These are phyloP conservation scores for Diaphora mendica DNA, from an alignment of 2,888 invertebrate species.

Conservation along the genomic window DNA sequence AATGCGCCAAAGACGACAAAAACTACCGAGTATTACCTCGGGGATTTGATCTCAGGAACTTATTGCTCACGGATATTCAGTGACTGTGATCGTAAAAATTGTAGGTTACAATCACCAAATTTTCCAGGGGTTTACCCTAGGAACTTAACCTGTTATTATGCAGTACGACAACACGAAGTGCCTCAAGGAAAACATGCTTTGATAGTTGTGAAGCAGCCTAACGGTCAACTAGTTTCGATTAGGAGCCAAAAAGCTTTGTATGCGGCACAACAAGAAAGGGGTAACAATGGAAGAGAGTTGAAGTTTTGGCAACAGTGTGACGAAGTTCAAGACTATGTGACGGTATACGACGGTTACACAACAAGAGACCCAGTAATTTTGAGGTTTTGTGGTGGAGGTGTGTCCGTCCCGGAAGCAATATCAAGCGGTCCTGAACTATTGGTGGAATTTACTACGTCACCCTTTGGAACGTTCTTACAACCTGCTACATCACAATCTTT, in stretches of 20 bases:
- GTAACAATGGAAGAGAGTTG: slow-evolving; percentile 85
- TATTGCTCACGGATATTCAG: slow-evolving; percentile 97
- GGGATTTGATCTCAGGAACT: slow-evolving; percentile 95
- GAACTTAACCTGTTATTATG: slow-evolving; percentile 97
- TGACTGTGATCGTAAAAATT: slow-evolving; percentile 95
- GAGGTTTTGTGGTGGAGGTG: slow-evolving; percentile 96
- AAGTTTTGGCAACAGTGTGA: slow-evolving; percentile 95
- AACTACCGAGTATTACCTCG: slow-evolving; percentile 90
- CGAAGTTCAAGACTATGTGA: slow-evolving; percentile 95
- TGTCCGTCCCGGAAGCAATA: slow-evolving; percentile 93
- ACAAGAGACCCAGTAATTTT: slow-evolving; percentile 94
- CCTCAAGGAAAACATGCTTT: slow-evolving; percentile 95
- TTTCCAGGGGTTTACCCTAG: slow-evolving; percentile 97
- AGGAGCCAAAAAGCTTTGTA: slow-evolving; percentile 91
- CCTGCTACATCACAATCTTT: slow-evolving; percentile 92
- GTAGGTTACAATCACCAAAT: slow-evolving; percentile 96
- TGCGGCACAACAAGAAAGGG: slow-evolving; percentile 85
- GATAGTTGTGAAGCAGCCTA: slow-evolving; percentile 93
- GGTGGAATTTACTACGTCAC: slow-evolving; percentile 95
- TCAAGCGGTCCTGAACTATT: slow-evolving; percentile 95
- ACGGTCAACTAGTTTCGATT: slow-evolving; percentile 94
- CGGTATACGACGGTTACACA: slow-evolving; percentile 95
- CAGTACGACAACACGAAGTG: slow-evolving; percentile 94
- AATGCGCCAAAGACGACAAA: slow-evolving; percentile 77
- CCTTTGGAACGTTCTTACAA: slow-evolving; percentile 95